Evolutionary conservation across 2,888 invertebrate species (phyloP).

Genomic region (Abrostola triplasia): DNA sequence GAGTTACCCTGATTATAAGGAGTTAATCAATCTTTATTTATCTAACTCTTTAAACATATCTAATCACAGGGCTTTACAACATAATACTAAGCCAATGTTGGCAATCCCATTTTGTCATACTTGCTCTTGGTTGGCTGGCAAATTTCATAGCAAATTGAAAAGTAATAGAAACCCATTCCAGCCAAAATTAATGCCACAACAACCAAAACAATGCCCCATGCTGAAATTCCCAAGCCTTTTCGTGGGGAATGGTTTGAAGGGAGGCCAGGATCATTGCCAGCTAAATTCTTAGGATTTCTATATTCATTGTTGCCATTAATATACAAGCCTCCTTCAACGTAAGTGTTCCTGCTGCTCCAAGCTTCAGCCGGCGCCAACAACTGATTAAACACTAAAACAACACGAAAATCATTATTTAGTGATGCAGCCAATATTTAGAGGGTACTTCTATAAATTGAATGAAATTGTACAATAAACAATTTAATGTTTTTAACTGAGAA

Average conservation of each 20-base stretch:
- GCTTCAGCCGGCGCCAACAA: conserved; percentile 64
- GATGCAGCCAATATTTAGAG: no score
- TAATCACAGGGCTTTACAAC: conserved; percentile 56
- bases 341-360: conserved; percentile 57
- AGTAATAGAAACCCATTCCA: conserved; percentile 89
- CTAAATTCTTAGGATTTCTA: conserved; percentile 60
- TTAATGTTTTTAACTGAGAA: no score
- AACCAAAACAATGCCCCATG: conserved; percentile 90
- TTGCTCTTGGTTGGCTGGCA: conserved; percentile 86
- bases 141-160: conserved; percentile 90
- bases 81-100: conserved; percentile 72
- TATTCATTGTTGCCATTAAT: conserved; percentile 58
- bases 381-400: conserved; percentile 70
- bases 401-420: conserved; percentile 6
- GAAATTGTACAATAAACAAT: no score
- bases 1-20: conserved; percentile 14
- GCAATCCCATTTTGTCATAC: conserved; percentile 87
- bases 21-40: conserved; percentile 11
- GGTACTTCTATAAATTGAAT: no score
- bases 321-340: conserved; percentile 43
- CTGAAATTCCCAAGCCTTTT: conserved; percentile 87
- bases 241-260: conserved; percentile 68
- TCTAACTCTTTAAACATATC: conserved; percentile 24
- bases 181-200: conserved; percentile 84
- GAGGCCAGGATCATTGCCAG: conserved; percentile 65